Percentiles rank a stretch among this genome's conserved stretches.
Evolutionary conservation across 2,888 invertebrate genomes (phyloP).

Genomic region (Eilema sororculum): DNA sequence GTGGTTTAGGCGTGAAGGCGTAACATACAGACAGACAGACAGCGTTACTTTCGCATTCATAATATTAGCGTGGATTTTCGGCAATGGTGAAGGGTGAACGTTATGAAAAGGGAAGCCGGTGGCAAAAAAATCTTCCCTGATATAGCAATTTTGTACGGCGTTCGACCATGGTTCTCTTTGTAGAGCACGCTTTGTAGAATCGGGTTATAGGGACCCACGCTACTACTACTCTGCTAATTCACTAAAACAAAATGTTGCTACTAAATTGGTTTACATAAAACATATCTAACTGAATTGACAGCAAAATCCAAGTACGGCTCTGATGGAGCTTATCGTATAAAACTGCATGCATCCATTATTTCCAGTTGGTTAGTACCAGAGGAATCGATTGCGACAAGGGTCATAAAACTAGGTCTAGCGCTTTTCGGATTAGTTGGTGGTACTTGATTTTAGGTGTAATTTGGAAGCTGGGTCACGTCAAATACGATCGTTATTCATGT

Average conservation of each 20-base stretch:
- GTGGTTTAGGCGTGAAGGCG: too few species aligned
- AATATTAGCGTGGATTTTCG: too few species aligned
- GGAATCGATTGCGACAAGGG: conserved; percentile 12
- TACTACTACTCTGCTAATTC: neutral
- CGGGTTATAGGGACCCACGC: too few species aligned
- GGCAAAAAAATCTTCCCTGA: too few species aligned
- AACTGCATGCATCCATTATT: conserved; percentile 18
- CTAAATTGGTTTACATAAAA: neutral
- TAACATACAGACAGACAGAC: too few species aligned
- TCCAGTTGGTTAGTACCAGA: conserved; percentile 10
- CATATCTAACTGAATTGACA: neutral
- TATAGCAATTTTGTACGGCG: too few species aligned
- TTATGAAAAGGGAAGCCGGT: too few species aligned
- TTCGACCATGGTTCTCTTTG: too few species aligned
- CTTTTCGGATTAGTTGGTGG: conserved; percentile 8
- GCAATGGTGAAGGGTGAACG: too few species aligned
- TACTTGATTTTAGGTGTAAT: neutral
- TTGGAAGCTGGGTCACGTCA: neutral
- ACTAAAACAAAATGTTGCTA: neutral
- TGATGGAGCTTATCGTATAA: conserved; percentile 1
- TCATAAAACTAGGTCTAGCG: conserved; percentile 9
- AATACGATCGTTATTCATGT: neutral
- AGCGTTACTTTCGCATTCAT: too few species aligned
- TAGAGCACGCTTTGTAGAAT: too few species aligned
- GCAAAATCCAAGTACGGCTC: neutral